Conservation (phyloP, 2,797 vertebrate species). For the Anguilla pacifica region DNA sequence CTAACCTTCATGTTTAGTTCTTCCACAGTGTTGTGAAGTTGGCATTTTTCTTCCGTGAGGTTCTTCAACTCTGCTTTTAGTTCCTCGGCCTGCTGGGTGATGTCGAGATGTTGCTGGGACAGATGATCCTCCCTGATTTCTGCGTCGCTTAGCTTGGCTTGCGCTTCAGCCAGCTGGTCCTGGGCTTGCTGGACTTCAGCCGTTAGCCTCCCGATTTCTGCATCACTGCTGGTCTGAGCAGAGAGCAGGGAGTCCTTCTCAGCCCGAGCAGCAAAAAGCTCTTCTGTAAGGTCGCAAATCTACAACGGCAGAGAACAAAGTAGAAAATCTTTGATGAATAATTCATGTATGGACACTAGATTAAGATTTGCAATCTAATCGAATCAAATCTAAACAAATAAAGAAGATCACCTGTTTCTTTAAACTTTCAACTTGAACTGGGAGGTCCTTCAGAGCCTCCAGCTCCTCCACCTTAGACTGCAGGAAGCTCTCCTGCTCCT, state of each 20-base stretch:
- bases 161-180: slow-evolving; percentile 47
- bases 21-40: slow-evolving; percentile 54
- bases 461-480: slow-evolving; percentile 67
- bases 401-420: slow-evolving; percentile 40
- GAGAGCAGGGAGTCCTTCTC: slow-evolving; percentile 54
- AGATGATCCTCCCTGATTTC: slow-evolving; percentile 46
- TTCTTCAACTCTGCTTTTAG: slow-evolving; percentile 57
- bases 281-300: slow-evolving; percentile 54
- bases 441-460: slow-evolving; percentile 46
- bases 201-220: slow-evolving; percentile 58
- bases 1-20: slow-evolving; percentile 65
- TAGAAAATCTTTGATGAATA: neutral
- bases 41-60: slow-evolving; percentile 55
- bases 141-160: slow-evolving; percentile 38
- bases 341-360: neutral
- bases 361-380: neutral
- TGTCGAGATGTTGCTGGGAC: slow-evolving; percentile 37
- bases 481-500: slow-evolving; percentile 66
- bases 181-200: slow-evolving; percentile 54
- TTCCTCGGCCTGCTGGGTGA: slow-evolving; percentile 44
- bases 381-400: too few species aligned
- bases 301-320: slow-evolving; percentile 26
- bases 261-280: slow-evolving; percentile 46
- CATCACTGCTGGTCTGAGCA: slow-evolving; percentile 57
- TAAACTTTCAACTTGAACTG: slow-evolving; percentile 42